Percentiles rank a stretch among this genome's conserved stretches.
phyloP scores from a whole-genome alignment of 2,797 vertebrate species.

The Telmatherina bonti region DNA sequence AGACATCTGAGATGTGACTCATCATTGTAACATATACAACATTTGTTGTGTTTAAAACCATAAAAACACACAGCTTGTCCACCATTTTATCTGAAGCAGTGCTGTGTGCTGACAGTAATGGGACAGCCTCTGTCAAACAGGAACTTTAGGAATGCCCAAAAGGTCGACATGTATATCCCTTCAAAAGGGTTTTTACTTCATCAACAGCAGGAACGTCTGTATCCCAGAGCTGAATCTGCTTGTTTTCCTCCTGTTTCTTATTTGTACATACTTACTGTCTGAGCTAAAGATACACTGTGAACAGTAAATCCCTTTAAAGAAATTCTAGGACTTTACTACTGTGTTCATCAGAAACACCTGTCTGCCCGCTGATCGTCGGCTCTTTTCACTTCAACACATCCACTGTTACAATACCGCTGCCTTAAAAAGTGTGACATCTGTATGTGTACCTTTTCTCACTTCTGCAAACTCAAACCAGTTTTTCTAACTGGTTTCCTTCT shows the following conservation, averaged over 20 bases:
- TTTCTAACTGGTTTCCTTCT: slow-evolving; percentile 28
- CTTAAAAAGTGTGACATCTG: neutral
- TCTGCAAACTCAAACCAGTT: slow-evolving; percentile 29
- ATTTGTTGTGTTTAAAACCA: neutral
- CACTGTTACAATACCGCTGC: neutral
- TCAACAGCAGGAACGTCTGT: slow-evolving; percentile 39
- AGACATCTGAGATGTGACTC: neutral
- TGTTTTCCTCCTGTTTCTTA: slow-evolving; percentile 6
- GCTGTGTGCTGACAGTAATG: slow-evolving; percentile 6
- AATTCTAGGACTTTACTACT: slow-evolving; percentile 36
- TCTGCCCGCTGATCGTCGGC: slow-evolving; percentile 10
- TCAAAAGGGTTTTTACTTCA: slow-evolving; percentile 43
- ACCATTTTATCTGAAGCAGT: neutral
- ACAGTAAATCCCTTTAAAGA: slow-evolving; percentile 46
- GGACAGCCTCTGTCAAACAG: slow-evolving; percentile 26
- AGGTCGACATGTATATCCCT: slow-evolving; percentile 53
- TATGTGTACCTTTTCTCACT: slow-evolving; percentile 10
- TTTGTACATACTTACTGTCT: neutral
- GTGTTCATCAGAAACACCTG: slow-evolving; percentile 41
- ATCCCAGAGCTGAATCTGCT: slow-evolving; percentile 29
- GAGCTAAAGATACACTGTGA: slow-evolving; percentile 45
- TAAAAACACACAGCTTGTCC: neutral
- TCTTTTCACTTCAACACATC: slow-evolving; percentile 46
- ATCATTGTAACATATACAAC: neutral
- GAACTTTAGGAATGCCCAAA: slow-evolving; percentile 61